Evolutionary conservation across 2,888 invertebrate genomes (phyloP).

Genomic region (Tenthredo distinguenda): DNA sequence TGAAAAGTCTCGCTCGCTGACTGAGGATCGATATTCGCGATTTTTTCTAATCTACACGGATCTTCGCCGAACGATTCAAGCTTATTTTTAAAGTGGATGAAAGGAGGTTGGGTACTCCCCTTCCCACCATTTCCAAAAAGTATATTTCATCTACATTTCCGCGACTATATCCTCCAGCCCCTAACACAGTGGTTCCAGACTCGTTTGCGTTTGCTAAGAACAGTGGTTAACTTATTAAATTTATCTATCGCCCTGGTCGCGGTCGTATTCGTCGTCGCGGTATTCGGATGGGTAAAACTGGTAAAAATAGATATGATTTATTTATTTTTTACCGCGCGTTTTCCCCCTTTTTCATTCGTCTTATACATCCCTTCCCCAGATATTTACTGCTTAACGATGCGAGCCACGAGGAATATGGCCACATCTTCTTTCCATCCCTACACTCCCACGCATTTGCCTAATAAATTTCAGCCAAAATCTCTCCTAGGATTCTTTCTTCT

Average conservation of each 20-base stretch:
- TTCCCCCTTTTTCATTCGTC: neutral
- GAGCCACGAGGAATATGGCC: constrained; percentile 69
- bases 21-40: no score
- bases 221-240: constrained; percentile 73
- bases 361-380: neutral
- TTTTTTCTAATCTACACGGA: no score
- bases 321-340: constrained; percentile 56
- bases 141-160: constrained; percentile 54
- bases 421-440: constrained; percentile 52
- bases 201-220: constrained; percentile 58
- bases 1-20: no score
- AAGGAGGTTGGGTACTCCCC: no score
- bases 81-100: neutral
- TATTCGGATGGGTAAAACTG: constrained; percentile 48
- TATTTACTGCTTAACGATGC: constrained; percentile 72
- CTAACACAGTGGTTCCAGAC: neutral
- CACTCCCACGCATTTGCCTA: neutral
- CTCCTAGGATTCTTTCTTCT: no score
- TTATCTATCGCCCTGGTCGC: constrained; percentile 65
- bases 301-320: constrained; percentile 73
- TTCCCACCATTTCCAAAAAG: neutral
- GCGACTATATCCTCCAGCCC: constrained; percentile 24
- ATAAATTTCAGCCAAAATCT: neutral
- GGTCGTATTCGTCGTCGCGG: no score
- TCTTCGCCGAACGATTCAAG: neutral